Evolutionary conservation across 2,888 invertebrate species (phyloP).

Genomic region (Azorinus chamasolen): DNA sequence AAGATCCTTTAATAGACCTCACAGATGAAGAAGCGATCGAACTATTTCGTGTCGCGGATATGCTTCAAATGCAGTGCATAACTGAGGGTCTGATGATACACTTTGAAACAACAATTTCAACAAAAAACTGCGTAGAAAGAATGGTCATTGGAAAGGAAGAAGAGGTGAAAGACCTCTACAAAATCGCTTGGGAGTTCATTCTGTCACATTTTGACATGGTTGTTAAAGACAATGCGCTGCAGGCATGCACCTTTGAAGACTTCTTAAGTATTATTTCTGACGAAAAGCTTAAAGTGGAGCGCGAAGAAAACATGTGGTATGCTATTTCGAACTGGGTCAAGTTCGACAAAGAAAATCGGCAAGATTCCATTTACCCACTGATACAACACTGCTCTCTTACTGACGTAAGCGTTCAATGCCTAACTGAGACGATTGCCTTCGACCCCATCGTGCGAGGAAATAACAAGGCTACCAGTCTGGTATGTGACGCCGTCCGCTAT

Average conservation of each 20-base stretch:
- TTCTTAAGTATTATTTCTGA: conserved; percentile 31
- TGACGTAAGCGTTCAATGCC: conserved; percentile 23
- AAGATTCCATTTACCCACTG: conserved; percentile 7
- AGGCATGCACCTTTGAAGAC: conserved; percentile 33
- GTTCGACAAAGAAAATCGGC: conserved; percentile 30
- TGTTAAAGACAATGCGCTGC: conserved; percentile 1
- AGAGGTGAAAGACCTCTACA: conserved; percentile 13
- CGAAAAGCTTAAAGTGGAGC: conserved; percentile 24
- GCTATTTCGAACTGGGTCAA: conserved; percentile 39
- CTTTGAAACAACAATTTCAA: conserved; percentile 23
- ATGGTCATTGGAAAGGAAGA: conserved; percentile 44
- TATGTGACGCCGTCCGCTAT: conserved; percentile 32
- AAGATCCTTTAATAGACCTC: conserved; percentile 11
- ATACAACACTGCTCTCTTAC: conserved; percentile 34
- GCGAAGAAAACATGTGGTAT: conserved; percentile 38
- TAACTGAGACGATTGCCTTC: conserved; percentile 41
- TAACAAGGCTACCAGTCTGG: conserved; percentile 31
- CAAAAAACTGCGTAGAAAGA: conserved; percentile 38
- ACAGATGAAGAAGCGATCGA: conserved; percentile 34
- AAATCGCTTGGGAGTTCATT: conserved; percentile 22
- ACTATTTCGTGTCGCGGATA: conserved; percentile 38
- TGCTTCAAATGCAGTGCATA: conserved; percentile 44
- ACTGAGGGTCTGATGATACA: conserved; percentile 21
- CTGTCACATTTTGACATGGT: conserved; percentile 29
- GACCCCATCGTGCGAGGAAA: conserved; percentile 29